Evolutionary conservation across 2,113 vertebrate species (phyloP).

Genomic region (Platichthys flesus): DNA sequence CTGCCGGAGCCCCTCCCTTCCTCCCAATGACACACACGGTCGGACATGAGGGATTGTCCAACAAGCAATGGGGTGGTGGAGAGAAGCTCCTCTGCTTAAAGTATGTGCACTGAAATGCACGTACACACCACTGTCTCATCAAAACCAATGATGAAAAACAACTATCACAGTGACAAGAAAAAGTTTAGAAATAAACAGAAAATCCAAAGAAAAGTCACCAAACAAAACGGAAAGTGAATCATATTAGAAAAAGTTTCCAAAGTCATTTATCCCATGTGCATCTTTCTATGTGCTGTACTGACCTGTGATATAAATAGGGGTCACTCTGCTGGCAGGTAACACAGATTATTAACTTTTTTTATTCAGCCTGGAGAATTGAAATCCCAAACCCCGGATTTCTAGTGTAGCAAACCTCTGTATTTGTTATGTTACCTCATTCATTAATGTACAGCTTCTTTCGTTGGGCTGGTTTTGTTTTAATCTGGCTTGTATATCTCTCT

Average conservation of each 20-base stretch:
- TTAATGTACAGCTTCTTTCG: neutral
- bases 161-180: neutral
- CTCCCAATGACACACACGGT: constrained; percentile 40
- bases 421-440: neutral
- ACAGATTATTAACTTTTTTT: neutral
- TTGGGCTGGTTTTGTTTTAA: neutral
- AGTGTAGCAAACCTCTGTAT: neutral
- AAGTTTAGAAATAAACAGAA: neutral
- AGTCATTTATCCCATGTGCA: neutral
- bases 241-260: neutral
- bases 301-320: neutral
- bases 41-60: constrained; percentile 73
- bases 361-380: neutral
- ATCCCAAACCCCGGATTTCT: neutral
- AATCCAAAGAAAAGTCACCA: neutral
- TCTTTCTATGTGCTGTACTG: neutral
- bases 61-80: constrained; percentile 30
- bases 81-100: constrained; percentile 9
- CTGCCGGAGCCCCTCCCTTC: constrained; percentile 55
- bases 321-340: neutral
- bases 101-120: constrained; percentile 5
- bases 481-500: too few relatives aligned
- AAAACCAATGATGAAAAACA: constrained; percentile 1
- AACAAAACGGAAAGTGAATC: neutral
- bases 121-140: constrained; percentile 9